Conservation (phyloP, 1,140 invertebrate species). For the Leptinotarsa lineolata region DNA sequence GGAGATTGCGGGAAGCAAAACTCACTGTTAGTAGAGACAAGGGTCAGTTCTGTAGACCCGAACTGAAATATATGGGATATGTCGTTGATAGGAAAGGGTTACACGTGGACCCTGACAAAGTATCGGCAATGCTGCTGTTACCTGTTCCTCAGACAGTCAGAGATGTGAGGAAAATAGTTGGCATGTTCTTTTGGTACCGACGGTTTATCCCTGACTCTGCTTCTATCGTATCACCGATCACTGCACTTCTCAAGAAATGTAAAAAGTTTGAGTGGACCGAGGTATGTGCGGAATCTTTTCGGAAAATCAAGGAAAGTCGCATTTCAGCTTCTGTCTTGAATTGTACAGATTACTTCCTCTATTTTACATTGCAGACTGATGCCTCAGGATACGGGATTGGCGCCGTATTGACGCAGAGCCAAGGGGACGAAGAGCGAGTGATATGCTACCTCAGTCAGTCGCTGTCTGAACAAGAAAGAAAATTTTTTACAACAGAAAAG, state of each 20-base stretch:
- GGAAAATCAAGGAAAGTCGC: constrained; percentile 37
- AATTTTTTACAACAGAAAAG: too few relatives aligned
- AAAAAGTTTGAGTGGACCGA: constrained; percentile 31
- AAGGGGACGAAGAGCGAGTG: too few relatives aligned
- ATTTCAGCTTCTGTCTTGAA: constrained; percentile 35
- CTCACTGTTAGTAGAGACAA: constrained; percentile 17
- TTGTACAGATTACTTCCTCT: constrained; percentile 43
- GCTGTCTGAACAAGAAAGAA: too few relatives aligned
- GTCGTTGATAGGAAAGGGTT: not conserved
- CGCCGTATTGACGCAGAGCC: too few relatives aligned
- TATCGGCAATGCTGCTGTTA: constrained; percentile 39
- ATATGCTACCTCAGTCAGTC: constrained; percentile 47
- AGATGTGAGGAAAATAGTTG: not conserved
- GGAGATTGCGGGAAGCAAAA: too few relatives aligned
- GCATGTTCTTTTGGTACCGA: constrained; percentile 37
- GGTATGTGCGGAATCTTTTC: too few relatives aligned
- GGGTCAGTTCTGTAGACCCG: constrained; percentile 22
- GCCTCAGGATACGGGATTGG: too few relatives aligned
- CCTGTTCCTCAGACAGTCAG: not conserved
- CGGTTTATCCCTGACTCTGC: constrained; percentile 26
- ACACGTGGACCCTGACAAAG: constrained; percentile 22
- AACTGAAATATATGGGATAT: constrained; percentile 20
- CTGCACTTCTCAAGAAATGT: constrained; percentile 43
- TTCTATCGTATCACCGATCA: constrained; percentile 27
- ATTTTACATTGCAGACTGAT: too few relatives aligned